Percentiles rank a stretch among this genome's conserved stretches.
phyloP scores from a whole-genome alignment of 2,888 invertebrate species.

The Venustoraphidia nigricollis region DNA sequence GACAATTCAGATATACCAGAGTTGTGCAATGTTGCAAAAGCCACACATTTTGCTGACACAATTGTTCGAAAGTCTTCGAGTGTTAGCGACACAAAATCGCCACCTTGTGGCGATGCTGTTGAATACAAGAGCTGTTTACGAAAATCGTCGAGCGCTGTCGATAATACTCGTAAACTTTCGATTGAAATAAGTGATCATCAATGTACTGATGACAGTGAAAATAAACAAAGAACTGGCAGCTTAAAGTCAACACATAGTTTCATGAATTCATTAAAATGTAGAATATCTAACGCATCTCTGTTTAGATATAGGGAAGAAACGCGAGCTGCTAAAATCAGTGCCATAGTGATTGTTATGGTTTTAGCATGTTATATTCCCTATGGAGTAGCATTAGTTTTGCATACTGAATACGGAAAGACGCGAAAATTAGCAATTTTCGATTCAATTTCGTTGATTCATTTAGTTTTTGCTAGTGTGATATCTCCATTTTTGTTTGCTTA shows the following conservation, averaged over 20 bases:
- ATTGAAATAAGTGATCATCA: constrained; percentile 2
- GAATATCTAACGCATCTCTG: constrained; percentile 70
- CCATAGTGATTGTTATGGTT: constrained; percentile 56
- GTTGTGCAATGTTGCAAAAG: background rate
- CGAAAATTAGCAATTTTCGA: constrained; percentile 31
- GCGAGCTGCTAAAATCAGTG: constrained; percentile 74
- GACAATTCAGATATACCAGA: background rate
- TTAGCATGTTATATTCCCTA: constrained; percentile 34
- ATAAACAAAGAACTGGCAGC: constrained; percentile 37
- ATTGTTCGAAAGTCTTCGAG: too few relatives aligned
- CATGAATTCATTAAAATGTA: constrained; percentile 59
- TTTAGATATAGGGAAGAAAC: constrained; percentile 80
- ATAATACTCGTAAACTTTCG: constrained; percentile 7
- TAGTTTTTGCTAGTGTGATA: constrained; percentile 43
- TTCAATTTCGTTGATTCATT: constrained; percentile 37
- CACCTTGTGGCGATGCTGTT: too few relatives aligned
- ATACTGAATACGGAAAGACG: constrained; percentile 18
- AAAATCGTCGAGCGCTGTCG: constrained; percentile 1
- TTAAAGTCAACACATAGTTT: constrained; percentile 40
- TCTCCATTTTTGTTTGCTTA: constrained; percentile 67
- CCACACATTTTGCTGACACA: too few relatives aligned
- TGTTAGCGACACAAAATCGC: too few relatives aligned
- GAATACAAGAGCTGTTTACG: background rate
- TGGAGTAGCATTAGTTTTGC: constrained; percentile 22
- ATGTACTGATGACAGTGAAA: constrained; percentile 19